Conservation (phyloP, 2,888 invertebrate species). For the Parascotia fuliginaria region DNA sequence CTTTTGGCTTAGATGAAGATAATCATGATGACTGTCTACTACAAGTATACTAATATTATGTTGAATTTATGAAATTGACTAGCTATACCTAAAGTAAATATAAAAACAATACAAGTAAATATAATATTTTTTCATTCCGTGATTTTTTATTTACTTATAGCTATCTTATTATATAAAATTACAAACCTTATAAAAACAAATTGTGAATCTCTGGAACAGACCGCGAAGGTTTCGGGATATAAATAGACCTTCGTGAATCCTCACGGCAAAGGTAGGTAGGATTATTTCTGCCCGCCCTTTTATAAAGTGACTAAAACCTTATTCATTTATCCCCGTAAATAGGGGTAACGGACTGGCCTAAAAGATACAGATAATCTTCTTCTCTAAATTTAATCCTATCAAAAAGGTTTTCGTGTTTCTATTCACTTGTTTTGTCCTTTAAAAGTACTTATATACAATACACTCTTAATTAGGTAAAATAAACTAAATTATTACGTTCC, state of each 20-base stretch:
- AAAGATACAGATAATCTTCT: neutral
- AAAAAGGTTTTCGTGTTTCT: neutral
- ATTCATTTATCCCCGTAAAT: neutral
- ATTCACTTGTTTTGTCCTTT: neutral
- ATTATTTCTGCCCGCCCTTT: conserved; percentile 2
- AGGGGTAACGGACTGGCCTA: neutral
- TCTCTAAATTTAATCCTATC: neutral
- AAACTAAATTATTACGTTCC: too few species aligned
- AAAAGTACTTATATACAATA: too few species aligned
- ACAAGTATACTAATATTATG: too few species aligned
- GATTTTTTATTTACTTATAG: too few species aligned
- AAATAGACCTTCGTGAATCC: neutral
- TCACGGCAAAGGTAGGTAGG: neutral
- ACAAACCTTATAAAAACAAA: neutral
- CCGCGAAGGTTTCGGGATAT: neutral
- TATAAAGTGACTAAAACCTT: conserved; percentile 1
- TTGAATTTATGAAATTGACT: too few species aligned
- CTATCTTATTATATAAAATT: too few species aligned
- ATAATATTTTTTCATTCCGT: too few species aligned
- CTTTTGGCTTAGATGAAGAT: too few species aligned
- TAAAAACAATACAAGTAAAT: too few species aligned
- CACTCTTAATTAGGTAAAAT: too few species aligned
- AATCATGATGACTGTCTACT: too few species aligned
- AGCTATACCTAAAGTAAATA: too few species aligned
- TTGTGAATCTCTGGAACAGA: neutral